Evolutionary conservation across 1,140 invertebrate genomes (phyloP).

Genomic region (Cepaea nemoralis): DNA sequence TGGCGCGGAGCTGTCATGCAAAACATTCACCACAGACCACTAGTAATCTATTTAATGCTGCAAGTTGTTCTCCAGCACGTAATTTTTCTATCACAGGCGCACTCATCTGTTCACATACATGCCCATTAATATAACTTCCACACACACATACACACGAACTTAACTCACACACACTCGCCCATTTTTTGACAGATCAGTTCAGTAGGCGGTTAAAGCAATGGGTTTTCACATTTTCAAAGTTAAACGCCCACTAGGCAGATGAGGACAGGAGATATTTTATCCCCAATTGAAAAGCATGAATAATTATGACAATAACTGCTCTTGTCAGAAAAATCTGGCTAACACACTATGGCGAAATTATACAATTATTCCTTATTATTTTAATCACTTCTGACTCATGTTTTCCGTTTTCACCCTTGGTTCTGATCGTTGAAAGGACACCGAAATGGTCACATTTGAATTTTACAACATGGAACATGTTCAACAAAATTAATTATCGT

Average conservation of each 20-base stretch:
- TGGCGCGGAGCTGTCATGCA: not conserved
- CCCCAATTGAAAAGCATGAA: not conserved
- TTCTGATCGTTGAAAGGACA: no score
- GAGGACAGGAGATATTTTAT: not conserved
- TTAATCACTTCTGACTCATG: not conserved
- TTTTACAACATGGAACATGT: no score
- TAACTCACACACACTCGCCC: not conserved
- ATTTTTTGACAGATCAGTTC: not conserved
- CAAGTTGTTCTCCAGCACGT: not conserved
- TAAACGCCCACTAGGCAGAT: not conserved
- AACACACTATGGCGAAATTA: not conserved
- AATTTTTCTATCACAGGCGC: not conserved
- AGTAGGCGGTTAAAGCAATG: not conserved
- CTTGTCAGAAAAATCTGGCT: not conserved
- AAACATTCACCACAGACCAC: not conserved
- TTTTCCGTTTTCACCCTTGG: not conserved
- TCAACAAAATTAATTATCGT: no score
- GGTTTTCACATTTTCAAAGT: slow-evolving; percentile 11
- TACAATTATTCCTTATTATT: not conserved
- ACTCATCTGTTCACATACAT: not conserved
- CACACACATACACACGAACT: slow-evolving; percentile 10
- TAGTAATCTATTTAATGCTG: slow-evolving; percentile 4
- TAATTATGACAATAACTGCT: slow-evolving; percentile 11
- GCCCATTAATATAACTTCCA: not conserved
- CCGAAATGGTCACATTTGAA: no score